A percentile compares a stretch with the other conserved stretches of the same genome.
phyloP scores from a whole-genome alignment of 1,140 invertebrate genomes.

The Pseudomyrmex flavicornis region DNA sequence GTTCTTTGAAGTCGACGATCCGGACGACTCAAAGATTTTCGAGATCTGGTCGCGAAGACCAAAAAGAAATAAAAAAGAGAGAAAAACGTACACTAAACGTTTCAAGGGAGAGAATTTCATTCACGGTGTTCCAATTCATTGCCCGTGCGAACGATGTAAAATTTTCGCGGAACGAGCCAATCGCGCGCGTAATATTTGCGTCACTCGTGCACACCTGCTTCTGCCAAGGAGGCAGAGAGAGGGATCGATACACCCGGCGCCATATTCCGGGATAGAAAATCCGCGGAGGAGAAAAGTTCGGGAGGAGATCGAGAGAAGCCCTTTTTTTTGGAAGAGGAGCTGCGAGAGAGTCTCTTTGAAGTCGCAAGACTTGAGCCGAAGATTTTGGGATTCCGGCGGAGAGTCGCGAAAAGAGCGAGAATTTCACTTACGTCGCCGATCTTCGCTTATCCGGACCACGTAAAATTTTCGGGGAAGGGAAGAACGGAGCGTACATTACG shows the following conservation, averaged over 20 bases:
- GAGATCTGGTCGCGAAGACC: too few relatives aligned
- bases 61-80: too few relatives aligned
- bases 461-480: constrained; percentile 41
- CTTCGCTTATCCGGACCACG: constrained; percentile 44
- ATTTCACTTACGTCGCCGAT: constrained; percentile 59
- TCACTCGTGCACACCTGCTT: constrained; percentile 21
- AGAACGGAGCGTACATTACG: not conserved
- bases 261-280: constrained; percentile 18
- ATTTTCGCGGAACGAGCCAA: constrained; percentile 36
- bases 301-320: not conserved
- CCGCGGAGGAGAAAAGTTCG: constrained; percentile 7
- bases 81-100: too few relatives aligned
- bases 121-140: constrained; percentile 34
- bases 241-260: constrained; percentile 31
- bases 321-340: not conserved
- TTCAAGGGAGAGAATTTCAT: constrained; percentile 45
- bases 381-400: constrained; percentile 42
- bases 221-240: too few relatives aligned
- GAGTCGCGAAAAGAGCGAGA: constrained; percentile 28
- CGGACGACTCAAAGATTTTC: too few relatives aligned
- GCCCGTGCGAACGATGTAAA: constrained; percentile 43
- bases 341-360: constrained; percentile 25
- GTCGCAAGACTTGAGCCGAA: constrained; percentile 7
- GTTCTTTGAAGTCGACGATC: constrained; percentile 20
- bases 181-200: constrained; percentile 8